Base-by-base conservation (phyloP, 2,888 invertebrate species). In the Ashinkailepas kermadecensis region DNA sequence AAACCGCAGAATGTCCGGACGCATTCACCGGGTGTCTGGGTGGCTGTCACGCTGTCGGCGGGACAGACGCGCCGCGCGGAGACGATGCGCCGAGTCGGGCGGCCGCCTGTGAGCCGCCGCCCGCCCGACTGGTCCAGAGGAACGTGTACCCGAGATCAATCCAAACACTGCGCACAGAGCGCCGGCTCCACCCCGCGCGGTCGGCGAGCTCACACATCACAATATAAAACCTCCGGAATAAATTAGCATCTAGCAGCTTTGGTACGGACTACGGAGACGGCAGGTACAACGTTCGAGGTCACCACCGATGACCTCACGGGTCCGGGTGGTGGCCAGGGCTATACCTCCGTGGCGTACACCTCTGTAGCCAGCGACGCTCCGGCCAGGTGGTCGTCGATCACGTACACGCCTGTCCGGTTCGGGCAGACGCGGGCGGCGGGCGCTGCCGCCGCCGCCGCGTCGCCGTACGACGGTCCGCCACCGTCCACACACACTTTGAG, bases 221-320 rank as follows among this genome's bases (percentile, higher is more conserved):
- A 70, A 70, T 70, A 70, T 70, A 70, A 70, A 67, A 70, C 21
- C 70, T 70, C 70, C 39, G 70, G 70, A 70, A 70, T 70, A 70
- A 70, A 70, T 70, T 70, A 70, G 70, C 70, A 70, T 18, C 39
- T 70, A 39, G 39, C 18, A 70, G 39, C 70, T 70, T 70, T 70
- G 70, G 70, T 70, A 70, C 70, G 70, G 70, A 70, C 70, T 70
- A 54, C 70, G 39, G 70, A 10, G 54, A 13, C 54, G 70, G 70
- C 70, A 70, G 70, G 70, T 70, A 70, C 70, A 70, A 25, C 25
- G 70, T 70, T 70, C 25, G 70, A 25, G 70, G 70, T 18, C 12
- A 25, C 70, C 25, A 8, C 70, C 70, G 39, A 15, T 59, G 59
- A 59, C 59, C 12, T 59, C 59, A 59, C 1, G 59, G 70, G 11